Evolutionary conservation across 2,113 vertebrate genomes (phyloP), one percentile per base, ranked within the genome.

Genomic region (Todiramphus saurophagus): DNA sequence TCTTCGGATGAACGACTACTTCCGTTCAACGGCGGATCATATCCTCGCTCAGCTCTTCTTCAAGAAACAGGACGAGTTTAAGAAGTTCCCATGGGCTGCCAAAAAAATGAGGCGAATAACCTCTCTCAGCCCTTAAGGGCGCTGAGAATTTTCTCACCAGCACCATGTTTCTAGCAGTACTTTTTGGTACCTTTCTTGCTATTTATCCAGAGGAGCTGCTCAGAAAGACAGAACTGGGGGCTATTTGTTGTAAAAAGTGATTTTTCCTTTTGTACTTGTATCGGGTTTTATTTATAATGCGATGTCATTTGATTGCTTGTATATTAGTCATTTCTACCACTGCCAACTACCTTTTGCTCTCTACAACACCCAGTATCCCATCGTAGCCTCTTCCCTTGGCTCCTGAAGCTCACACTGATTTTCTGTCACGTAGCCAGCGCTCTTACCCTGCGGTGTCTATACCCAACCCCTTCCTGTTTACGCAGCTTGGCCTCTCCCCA

Each of bases 41-140:
- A 97, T 98, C 85, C 94, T 98, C 4, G 98, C 97, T 28, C 98
- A 98, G 83, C 93, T 98, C 41, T 98, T 98, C 74, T 82, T 93
- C 77, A 98, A 97, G 92, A 67, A 97, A 16, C 98, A 98, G 89
- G 93, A 51, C 3, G 98, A 98, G 10, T 98, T 98, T 87, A 89
- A 97, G 89, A 98, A 97, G 83, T 97, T 98, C n/a, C 95, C 93
- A 5, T 9, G 69, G 19, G 31, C 96, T 96, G 66, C 46, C 68
- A 20, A 85, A 89, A 51, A 8, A 96, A 94, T 44, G 63, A 97
- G 44, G 90, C 96, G 27, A 89, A 97, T 37, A 94, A 97, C 64
- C 30, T 95, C 64, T 94, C 92, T 5, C 83, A 94, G 46, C 31
- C 16, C 13, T 44, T 44, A 21, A 39, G 1, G 7, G 18, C 66